Percentiles rank a stretch among this genome's conserved stretches.
These are phyloP conservation scores for Eupithecia tripunctaria DNA, from an alignment of 2,888 invertebrate species.

Conservation along the genomic window DNA sequence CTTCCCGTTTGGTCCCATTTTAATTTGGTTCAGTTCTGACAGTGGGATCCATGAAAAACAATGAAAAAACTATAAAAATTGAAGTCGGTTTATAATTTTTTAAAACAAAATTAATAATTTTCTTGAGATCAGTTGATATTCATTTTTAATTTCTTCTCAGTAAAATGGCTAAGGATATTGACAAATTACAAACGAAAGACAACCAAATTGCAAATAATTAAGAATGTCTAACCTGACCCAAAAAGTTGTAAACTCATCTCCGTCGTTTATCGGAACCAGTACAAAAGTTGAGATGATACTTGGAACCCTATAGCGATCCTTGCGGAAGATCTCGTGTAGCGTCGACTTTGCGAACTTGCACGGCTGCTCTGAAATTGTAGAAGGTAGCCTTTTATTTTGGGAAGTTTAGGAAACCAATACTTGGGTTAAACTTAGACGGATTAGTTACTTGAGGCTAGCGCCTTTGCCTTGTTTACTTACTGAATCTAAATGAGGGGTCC, in stretches of 20 bases:
- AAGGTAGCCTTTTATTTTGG: conserved; percentile 6
- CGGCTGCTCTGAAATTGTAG: conserved; percentile 10
- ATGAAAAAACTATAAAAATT: too few species aligned
- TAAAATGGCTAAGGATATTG: not conserved
- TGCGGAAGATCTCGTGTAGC: not conserved
- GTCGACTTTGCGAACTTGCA: not conserved
- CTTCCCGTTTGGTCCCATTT: too few species aligned
- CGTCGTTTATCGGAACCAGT: conserved; percentile 1
- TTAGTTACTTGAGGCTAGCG: not conserved
- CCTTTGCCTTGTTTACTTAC: not conserved
- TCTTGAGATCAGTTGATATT: not conserved
- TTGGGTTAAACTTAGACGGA: not conserved
- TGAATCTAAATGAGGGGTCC: not conserved
- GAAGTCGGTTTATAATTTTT: too few species aligned
- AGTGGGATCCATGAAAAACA: too few species aligned
- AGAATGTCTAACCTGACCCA: not conserved
- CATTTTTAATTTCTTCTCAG: not conserved
- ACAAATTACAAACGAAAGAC: not conserved
- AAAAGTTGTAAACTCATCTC: not conserved
- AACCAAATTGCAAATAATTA: not conserved
- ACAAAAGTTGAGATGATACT: not conserved
- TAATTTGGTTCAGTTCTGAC: too few species aligned
- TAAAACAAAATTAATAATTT: too few species aligned
- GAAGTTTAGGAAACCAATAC: conserved; percentile 2
- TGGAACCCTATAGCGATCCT: not conserved